Base-by-base conservation (phyloP, 2,888 invertebrate species). In the Trichogramma evanescens region DNA sequence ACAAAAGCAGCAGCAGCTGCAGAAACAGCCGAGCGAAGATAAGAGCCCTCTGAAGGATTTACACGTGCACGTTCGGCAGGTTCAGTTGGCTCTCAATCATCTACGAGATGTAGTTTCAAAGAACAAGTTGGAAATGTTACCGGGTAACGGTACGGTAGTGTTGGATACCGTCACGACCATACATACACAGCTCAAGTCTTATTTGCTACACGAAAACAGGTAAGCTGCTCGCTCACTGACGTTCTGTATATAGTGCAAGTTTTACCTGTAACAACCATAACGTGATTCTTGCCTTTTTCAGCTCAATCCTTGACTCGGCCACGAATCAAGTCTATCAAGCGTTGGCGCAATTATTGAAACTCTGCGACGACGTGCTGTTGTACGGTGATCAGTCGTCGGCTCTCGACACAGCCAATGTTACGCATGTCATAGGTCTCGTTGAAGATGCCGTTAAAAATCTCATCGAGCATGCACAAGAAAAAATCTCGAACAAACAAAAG, bases 91-190 rank as follows among this genome's bases (percentile, higher is more conserved):
- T 51, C 81, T 95, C 67, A 89, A 89, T 75, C 95, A 94, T 81
- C 93, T 95, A 79, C 87, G 91, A 71, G 95, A 95, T 82, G 95
- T 95, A 64, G 92, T 95, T 68, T 86, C 89, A 63, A 94, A 93
- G 80, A 88, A 92, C 78, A 95, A 91, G 79, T 82, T 93, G 72
- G 93, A 95, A 82, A 93, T 95, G 85, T 81, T 96, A 70, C 93
- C 95, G 3, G 95, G 93, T 65, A 93, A 95, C 79, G 94, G 94
- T 65, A 94, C 94, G 54, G 89, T 95, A 71, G 91, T 95, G 66
- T 83, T 96, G 76, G 95, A 96, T 79, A 92, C 91, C 59, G 91
- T 95, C 68, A 91, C 93, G 74, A 88, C 89, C 74, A 91, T 93
- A 79, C 91, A 91, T 79, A 86, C 87, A 58, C 77, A 80, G 55